A percentile compares a stretch with the other conserved stretches of the same genome.
Conservation (phyloP, 2,113 vertebrate species). For the Osmerus mordax region DNA sequence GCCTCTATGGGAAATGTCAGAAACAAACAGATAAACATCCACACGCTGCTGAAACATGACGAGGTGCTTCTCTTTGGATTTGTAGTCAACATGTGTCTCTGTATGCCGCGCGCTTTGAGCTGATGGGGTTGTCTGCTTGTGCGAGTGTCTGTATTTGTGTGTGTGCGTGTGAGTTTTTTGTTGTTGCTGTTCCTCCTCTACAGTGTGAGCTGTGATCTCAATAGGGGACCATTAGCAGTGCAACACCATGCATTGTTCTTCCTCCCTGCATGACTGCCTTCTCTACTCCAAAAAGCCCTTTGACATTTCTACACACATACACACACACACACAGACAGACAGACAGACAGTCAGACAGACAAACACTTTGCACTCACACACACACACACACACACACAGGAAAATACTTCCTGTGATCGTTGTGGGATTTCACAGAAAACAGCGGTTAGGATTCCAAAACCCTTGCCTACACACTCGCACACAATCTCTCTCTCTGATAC, state of each 20-base stretch:
- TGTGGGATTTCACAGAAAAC: background rate
- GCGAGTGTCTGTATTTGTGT: background rate
- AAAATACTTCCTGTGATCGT: background rate
- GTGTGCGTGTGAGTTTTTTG: background rate
- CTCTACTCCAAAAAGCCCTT: constrained; percentile 39
- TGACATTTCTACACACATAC: constrained; percentile 12
- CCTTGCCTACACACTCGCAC: constrained; percentile 6
- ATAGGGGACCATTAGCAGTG: constrained; percentile 17
- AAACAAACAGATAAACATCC: constrained; percentile 26
- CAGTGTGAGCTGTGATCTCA: constrained; percentile 28
- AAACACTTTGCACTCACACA: constrained; percentile 2
- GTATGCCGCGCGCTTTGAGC: background rate
- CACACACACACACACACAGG: background rate
- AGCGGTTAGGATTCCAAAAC: background rate
- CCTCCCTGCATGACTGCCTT: constrained; percentile 33
- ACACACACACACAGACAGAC: constrained; percentile 13
- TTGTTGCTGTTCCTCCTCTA: background rate
- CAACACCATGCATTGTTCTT: constrained; percentile 34
- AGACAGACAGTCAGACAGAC: background rate
- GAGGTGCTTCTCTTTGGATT: constrained; percentile 20
- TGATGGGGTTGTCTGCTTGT: constrained; percentile 2
- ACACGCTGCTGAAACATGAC: background rate
- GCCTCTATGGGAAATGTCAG: background rate
- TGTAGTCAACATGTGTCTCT: background rate
- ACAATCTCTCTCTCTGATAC: constrained; percentile 8